phyloP scores from a whole-genome alignment of 2,888 invertebrate genomes.

The Diploptera punctata region DNA sequence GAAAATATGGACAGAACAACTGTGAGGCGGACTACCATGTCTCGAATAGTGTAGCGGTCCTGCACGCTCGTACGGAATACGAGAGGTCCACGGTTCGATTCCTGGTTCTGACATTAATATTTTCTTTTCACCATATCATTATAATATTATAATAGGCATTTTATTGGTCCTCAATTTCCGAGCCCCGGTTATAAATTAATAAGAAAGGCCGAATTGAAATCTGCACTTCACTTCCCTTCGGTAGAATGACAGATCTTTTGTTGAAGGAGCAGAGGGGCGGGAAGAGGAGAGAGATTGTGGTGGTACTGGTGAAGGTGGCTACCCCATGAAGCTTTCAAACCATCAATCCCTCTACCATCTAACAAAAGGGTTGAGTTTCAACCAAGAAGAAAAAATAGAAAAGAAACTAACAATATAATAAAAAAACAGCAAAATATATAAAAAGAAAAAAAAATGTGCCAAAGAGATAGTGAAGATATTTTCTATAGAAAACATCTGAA shows the following conservation, averaged over 20 bases:
- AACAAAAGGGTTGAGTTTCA: slow-evolving; percentile 4
- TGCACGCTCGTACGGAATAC: too few species aligned
- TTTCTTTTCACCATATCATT: too few species aligned
- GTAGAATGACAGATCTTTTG: not conserved
- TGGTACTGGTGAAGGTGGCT: not conserved
- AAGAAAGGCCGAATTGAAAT: too few species aligned
- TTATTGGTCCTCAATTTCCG: too few species aligned
- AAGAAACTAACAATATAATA: not conserved
- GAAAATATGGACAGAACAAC: too few species aligned
- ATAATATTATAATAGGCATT: too few species aligned
- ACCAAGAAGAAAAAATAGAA: not conserved
- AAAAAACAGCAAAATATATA: not conserved
- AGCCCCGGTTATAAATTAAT: too few species aligned
- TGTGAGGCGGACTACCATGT: too few species aligned
- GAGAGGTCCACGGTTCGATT: too few species aligned
- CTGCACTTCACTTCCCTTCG: not conserved
- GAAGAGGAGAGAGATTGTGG: not conserved
- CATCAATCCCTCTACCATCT: not conserved
- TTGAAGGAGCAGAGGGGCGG: not conserved
- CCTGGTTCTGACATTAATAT: too few species aligned
- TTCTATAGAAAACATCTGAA: slow-evolving; percentile 7
- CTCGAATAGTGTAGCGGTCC: too few species aligned
- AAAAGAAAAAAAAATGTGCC: not conserved
- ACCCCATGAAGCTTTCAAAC: not conserved
- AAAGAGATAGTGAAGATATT: not conserved